These are phyloP conservation scores for Nerophis lumbriciformis DNA, from an alignment of 2,113 vertebrate species.

Conservation along the genomic window DNA sequence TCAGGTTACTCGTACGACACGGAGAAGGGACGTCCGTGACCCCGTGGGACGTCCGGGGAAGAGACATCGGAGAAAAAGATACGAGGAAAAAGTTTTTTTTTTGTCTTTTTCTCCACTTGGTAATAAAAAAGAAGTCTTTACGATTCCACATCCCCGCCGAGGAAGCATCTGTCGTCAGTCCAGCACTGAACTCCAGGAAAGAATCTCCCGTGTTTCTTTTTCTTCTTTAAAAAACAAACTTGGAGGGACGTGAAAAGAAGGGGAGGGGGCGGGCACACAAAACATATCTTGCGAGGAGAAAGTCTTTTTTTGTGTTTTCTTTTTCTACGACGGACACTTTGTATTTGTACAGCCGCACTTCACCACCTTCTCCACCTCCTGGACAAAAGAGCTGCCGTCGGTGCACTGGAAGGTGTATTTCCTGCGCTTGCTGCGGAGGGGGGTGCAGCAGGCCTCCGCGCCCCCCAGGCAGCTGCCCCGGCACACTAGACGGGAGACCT, in stretches of 20 bases:
- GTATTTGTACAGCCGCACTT: slow-evolving; percentile 91
- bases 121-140: slow-evolving; percentile 99
- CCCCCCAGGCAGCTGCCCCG: slow-evolving; percentile 79
- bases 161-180: slow-evolving; percentile 90
- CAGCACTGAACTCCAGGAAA: slow-evolving; percentile 70
- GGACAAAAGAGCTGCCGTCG: slow-evolving; percentile 93
- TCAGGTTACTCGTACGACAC: slow-evolving; percentile 52
- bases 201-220: slow-evolving; percentile 30
- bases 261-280: slow-evolving; percentile 48
- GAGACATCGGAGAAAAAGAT: slow-evolving; percentile 52
- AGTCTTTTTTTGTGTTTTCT: slow-evolving; percentile 27
- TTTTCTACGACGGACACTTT: slow-evolving; percentile 81
- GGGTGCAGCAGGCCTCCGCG: slow-evolving; percentile 82
- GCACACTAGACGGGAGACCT: slow-evolving; percentile 95
- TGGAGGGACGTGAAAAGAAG: slow-evolving; percentile 24
- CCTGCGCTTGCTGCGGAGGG: slow-evolving; percentile 91
- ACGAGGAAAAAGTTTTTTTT: slow-evolving; percentile 70
- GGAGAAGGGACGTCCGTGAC: slow-evolving; percentile 41
- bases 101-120: slow-evolving; percentile 82
- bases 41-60: slow-evolving; percentile 47
- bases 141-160: slow-evolving; percentile 96
- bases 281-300: slow-evolving; percentile 44
- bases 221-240: slow-evolving; percentile 35
- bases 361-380: slow-evolving; percentile 95
- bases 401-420: slow-evolving; percentile 99